phyloP scores from a whole-genome alignment of 2,888 invertebrate genomes.

The Leptopilina syphax region DNA sequence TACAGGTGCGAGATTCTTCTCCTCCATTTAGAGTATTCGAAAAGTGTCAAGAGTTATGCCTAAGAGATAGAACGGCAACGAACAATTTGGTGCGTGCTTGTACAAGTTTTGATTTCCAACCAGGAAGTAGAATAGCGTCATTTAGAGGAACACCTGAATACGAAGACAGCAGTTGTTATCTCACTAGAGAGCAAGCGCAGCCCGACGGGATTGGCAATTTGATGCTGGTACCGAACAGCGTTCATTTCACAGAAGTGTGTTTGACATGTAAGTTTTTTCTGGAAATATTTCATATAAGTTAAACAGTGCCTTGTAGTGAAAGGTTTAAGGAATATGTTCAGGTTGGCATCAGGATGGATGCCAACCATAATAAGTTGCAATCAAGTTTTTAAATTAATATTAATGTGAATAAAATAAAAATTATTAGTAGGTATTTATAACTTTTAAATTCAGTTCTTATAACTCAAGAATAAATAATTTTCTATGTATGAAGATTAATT shows the following conservation, averaged over 20 bases:
- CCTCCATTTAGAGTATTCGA: slow-evolving; percentile 92
- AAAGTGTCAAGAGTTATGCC: slow-evolving; percentile 91
- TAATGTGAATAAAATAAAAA: too few species aligned
- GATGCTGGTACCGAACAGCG: slow-evolving; percentile 93
- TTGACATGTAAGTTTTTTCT: slow-evolving; percentile 85
- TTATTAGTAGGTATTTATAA: too few species aligned
- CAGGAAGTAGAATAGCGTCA: slow-evolving; percentile 90
- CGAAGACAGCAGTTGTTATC: slow-evolving; percentile 92
- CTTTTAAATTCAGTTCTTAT: too few species aligned
- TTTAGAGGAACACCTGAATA: slow-evolving; percentile 89
- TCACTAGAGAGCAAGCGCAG: slow-evolving; percentile 90
- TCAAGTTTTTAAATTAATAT: too few species aligned
- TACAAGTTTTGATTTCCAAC: slow-evolving; percentile 93
- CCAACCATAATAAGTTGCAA: too few species aligned
- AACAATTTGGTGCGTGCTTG: slow-evolving; percentile 91
- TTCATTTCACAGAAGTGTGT: slow-evolving; percentile 94
- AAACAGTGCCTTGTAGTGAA: too few species aligned
- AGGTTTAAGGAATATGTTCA: too few species aligned
- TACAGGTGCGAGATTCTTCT: slow-evolving; percentile 86
- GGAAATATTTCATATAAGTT: not conserved
- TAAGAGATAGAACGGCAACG: slow-evolving; percentile 86
- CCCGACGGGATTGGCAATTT: slow-evolving; percentile 93
- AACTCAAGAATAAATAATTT: too few species aligned
- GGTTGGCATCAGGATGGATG: too few species aligned
- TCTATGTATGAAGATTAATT: too few species aligned